Conservation (phyloP, 2,113 vertebrate genomes). For the Daphoenositta chrysoptera region DNA sequence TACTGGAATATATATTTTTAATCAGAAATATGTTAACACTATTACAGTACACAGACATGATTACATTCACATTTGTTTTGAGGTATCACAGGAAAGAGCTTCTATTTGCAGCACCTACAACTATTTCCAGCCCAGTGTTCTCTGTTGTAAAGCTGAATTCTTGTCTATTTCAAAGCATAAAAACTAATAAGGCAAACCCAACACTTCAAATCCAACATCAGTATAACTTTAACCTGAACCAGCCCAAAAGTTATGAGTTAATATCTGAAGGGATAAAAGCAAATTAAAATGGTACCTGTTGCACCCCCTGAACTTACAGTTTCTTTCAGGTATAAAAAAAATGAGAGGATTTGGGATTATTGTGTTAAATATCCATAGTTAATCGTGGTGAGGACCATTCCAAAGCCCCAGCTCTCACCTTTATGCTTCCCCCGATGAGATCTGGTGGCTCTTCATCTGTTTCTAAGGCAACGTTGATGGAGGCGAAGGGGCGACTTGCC, state of each 20-base stretch:
- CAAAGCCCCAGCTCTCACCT: slow-evolving; percentile 79
- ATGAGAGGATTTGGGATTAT: neutral
- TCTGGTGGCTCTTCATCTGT: slow-evolving; percentile 97
- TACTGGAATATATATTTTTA: neutral
- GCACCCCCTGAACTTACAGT: neutral
- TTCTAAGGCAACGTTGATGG: slow-evolving; percentile 98
- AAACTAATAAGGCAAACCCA: neutral
- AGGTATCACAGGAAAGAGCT: neutral
- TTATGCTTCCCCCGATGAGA: slow-evolving; percentile 96
- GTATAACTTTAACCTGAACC: neutral
- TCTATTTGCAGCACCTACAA: slow-evolving; percentile 2
- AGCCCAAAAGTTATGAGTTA: neutral
- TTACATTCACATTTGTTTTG: neutral
- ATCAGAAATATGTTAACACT: neutral
- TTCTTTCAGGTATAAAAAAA: neutral
- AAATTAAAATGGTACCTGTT: neutral
- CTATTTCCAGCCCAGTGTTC: slow-evolving; percentile 9
- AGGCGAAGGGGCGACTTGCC: slow-evolving; percentile 98
- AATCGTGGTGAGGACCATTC: neutral
- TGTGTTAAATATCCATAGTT: neutral
- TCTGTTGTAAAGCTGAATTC: neutral
- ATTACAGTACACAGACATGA: neutral
- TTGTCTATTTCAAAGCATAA: neutral
- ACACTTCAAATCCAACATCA: neutral
- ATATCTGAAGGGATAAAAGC: neutral